phyloP scores from a whole-genome alignment of 1,140 invertebrate genomes.

The Ruditapes philippinarum region DNA sequence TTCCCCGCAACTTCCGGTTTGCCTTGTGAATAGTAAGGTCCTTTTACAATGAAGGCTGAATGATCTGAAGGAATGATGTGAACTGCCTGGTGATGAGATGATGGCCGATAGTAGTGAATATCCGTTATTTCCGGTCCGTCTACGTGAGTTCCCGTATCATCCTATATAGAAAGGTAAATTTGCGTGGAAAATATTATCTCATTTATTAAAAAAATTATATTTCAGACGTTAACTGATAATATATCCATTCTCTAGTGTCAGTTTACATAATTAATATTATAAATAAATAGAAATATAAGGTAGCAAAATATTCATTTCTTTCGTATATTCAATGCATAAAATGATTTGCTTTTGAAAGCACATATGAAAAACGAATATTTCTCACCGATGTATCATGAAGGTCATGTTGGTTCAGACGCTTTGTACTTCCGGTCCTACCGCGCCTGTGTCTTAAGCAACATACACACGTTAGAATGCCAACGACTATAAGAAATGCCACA shows the following conservation, averaged over 20 bases:
- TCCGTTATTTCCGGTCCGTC: background rate
- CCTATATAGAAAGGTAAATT: background rate
- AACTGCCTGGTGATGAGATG: background rate
- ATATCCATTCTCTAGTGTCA: background rate
- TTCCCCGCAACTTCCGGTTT: background rate
- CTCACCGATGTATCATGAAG: conserved; percentile 8
- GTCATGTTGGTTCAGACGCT: background rate
- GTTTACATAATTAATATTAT: background rate
- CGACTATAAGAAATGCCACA: background rate
- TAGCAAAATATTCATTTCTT: no score
- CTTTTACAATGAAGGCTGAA: background rate
- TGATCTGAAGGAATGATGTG: background rate
- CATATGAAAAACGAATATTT: no score
- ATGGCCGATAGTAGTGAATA: conserved; percentile 3
- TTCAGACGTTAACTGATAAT: background rate
- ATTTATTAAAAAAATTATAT: background rate
- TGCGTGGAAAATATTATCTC: background rate
- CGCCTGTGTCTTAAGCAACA: background rate
- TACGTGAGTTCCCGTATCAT: background rate
- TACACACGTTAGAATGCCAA: background rate
- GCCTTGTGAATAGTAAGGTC: background rate
- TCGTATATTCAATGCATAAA: no score
- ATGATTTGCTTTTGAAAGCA: no score
- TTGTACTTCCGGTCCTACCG: background rate
- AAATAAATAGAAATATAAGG: no score